Conservation (phyloP, 2,113 vertebrate genomes). For the Corythaeola cristata region DNA sequence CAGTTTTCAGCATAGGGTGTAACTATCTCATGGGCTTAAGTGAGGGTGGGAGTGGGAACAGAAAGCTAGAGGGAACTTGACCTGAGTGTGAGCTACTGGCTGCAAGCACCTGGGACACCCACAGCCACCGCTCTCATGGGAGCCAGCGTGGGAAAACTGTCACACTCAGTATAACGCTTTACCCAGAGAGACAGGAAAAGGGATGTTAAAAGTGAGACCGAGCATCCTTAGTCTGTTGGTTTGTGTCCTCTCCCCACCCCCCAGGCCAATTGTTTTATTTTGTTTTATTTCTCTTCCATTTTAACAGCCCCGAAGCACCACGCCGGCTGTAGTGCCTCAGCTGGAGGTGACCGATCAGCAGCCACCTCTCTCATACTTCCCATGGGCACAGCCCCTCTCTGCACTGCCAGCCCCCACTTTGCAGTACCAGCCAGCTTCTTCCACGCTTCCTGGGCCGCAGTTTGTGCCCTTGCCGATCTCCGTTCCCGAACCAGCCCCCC, state of each 20-base stretch:
- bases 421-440: conserved; percentile 80
- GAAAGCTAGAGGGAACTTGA: background rate
- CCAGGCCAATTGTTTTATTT: background rate
- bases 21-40: background rate
- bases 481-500: conserved; percentile 79
- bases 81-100: background rate
- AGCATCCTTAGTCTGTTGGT: background rate
- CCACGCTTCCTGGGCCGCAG: conserved; percentile 76
- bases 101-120: conserved; percentile 14
- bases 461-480: conserved; percentile 85
- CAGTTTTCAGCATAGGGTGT: background rate
- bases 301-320: conserved; percentile 78
- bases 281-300: background rate
- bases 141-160: background rate
- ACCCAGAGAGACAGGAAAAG: background rate
- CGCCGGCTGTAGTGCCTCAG: conserved; percentile 75
- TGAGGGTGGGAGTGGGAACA: background rate
- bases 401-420: conserved; percentile 79
- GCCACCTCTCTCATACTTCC: conserved; percentile 84
- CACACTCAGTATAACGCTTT: background rate
- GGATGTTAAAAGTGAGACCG: background rate
- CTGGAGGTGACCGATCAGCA: conserved; percentile 85
- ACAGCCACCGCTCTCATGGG: background rate
- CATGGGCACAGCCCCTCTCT: conserved; percentile 89
- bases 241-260: background rate